Evolutionary conservation across 2,113 vertebrate genomes (phyloP).

Genomic region (Onychostruthus taczanowskii): DNA sequence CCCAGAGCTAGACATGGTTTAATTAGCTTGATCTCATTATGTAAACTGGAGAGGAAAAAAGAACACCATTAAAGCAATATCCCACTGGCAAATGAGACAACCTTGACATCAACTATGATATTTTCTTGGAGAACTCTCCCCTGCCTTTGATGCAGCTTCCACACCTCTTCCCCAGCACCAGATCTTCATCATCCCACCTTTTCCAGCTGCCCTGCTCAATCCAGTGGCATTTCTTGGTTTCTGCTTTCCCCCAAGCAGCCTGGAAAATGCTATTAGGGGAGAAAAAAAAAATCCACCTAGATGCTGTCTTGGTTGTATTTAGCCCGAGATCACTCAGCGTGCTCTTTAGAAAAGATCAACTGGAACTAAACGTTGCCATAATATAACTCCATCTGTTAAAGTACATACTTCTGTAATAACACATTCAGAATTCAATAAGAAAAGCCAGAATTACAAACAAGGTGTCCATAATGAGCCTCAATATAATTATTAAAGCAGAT

Average conservation of each 20-base stretch:
- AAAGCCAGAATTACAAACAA: conserved; percentile 60
- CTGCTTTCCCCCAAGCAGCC: background rate
- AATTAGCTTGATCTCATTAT: conserved; percentile 69
- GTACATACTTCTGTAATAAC: conserved; percentile 53
- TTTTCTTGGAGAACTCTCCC: conserved; percentile 22
- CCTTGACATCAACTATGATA: conserved; percentile 38
- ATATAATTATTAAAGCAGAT: conserved; percentile 67
- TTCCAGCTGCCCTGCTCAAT: background rate
- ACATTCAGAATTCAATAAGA: conserved; percentile 50
- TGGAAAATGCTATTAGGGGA: background rate
- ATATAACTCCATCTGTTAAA: conserved; percentile 42
- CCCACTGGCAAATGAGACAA: conserved; percentile 56
- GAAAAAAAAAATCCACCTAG: background rate
- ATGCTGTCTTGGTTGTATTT: background rate
- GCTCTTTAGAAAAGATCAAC: conserved; percentile 50
- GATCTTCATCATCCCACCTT: background rate
- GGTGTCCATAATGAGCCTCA: conserved; percentile 59
- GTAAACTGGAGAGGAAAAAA: conserved; percentile 49
- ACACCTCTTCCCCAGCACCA: background rate
- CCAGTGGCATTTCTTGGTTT: background rate
- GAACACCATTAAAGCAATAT: conserved; percentile 54
- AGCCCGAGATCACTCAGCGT: background rate
- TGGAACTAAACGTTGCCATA: conserved; percentile 49
- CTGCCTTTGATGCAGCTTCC: conserved; percentile 9
- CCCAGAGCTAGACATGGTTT: conserved; percentile 58